Percentiles rank a stretch among this genome's conserved stretches.
Conservation (phyloP, 2,888 invertebrate genomes). For the Oscheius onirici region DNA sequence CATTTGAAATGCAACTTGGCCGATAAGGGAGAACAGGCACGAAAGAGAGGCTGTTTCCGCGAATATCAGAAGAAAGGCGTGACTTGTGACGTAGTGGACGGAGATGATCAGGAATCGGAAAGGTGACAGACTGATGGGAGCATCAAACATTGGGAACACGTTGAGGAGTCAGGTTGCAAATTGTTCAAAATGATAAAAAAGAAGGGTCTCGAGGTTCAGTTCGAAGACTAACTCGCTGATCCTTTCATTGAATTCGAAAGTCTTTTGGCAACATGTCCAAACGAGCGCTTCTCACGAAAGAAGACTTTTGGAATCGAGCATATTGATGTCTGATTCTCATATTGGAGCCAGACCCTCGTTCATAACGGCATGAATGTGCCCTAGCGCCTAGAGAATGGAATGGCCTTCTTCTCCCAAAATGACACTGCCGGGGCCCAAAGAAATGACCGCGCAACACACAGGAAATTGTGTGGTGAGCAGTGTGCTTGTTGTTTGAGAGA, state of each 20-base stretch:
- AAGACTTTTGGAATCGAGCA: no score
- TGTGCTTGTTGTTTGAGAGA: not conserved
- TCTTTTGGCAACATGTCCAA: no score
- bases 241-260: no score
- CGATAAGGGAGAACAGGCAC: conserved; percentile 11
- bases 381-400: conserved; percentile 10
- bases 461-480: conserved; percentile 10
- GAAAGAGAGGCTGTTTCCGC: not conserved
- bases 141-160: no score
- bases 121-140: not conserved
- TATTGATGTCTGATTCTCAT: no score
- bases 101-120: conserved; percentile 2
- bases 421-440: not conserved
- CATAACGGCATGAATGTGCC: conserved; percentile 32
- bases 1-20: conserved; percentile 29
- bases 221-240: no score
- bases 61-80: not conserved
- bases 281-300: no score
- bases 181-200: no score
- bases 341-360: not conserved
- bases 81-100: conserved; percentile 1
- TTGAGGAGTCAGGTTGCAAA: no score
- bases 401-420: conserved; percentile 18
- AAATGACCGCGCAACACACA: not conserved
- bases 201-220: no score